A percentile compares a stretch with the other conserved stretches of the same genome.
phyloP scores from a whole-genome alignment of 1,140 invertebrate genomes.

The Plectrocnemia conspersa region DNA sequence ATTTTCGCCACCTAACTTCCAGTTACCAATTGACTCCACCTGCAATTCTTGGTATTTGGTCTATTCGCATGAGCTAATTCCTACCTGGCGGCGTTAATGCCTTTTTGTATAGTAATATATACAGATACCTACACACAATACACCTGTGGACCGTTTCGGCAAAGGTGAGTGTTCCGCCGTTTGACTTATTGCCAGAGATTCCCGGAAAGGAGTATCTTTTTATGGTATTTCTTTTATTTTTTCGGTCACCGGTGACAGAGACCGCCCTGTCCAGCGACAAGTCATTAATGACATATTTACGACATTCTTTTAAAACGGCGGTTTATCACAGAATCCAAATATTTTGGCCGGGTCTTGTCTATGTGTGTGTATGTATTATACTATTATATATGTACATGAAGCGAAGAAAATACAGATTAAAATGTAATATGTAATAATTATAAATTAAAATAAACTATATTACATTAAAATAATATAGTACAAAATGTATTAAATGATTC shows the following conservation, averaged over 20 bases:
- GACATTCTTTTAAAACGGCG: conserved; percentile 12
- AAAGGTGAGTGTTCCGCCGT: conserved; percentile 7
- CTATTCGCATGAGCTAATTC: too few species aligned
- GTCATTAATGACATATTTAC: conserved; percentile 29
- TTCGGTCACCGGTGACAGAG: neutral
- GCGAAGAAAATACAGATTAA: neutral
- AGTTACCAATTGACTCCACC: too few species aligned
- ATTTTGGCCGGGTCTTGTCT: too few species aligned
- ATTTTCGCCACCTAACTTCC: too few species aligned
- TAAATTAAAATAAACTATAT: too few species aligned
- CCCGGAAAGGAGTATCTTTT: conserved; percentile 20
- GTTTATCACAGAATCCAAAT: neutral
- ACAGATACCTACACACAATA: too few species aligned
- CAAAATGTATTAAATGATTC: too few species aligned
- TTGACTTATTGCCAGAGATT: conserved; percentile 23
- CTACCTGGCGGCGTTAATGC: too few species aligned
- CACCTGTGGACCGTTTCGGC: conserved; percentile 10
- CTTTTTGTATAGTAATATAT: too few species aligned
- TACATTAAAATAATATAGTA: too few species aligned
- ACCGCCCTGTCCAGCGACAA: conserved; percentile 20
- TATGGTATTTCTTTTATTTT: conserved; percentile 7
- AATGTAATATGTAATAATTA: too few species aligned
- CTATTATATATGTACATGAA: neutral
- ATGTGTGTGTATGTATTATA: neutral
- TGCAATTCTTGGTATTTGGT: too few species aligned